Conservation (phyloP, 2,113 vertebrate species). For the Barbus barbus region DNA sequence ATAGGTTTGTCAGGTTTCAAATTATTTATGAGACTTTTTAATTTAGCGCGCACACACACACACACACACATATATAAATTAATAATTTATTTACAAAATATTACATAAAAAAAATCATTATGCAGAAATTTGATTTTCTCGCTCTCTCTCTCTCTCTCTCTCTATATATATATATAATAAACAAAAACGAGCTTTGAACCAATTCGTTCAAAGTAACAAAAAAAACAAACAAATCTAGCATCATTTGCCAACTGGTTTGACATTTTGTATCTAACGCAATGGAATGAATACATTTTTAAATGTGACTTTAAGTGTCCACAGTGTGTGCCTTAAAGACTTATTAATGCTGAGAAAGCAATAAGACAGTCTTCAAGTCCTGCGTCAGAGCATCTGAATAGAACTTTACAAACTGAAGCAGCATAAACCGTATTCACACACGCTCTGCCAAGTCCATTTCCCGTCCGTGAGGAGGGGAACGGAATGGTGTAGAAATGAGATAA, state of each 20-base stretch:
- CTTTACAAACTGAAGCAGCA: not conserved
- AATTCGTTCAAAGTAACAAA: no score
- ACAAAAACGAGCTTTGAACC: no score
- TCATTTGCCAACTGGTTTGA: not conserved
- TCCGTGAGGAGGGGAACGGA: constrained; percentile 14
- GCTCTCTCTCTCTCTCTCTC: no score
- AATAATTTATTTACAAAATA: no score
- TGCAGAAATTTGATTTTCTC: no score
- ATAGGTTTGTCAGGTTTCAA: not conserved
- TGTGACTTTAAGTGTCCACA: not conserved
- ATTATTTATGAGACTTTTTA: no score
- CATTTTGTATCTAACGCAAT: not conserved
- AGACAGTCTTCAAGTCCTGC: not conserved
- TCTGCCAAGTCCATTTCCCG: constrained; percentile 4
- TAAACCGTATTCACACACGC: not conserved
- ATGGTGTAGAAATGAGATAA: constrained; percentile 60
- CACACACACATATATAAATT: no score
- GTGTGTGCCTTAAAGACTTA: not conserved
- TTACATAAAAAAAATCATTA: no score
- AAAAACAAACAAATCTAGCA: no score
- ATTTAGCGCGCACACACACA: no score
- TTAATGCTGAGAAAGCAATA: not conserved
- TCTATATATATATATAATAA: no score
- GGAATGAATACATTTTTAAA: not conserved
- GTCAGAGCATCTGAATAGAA: not conserved